Conservation (phyloP, 1,140 invertebrate genomes). For the Pristionchus pacificus region DNA sequence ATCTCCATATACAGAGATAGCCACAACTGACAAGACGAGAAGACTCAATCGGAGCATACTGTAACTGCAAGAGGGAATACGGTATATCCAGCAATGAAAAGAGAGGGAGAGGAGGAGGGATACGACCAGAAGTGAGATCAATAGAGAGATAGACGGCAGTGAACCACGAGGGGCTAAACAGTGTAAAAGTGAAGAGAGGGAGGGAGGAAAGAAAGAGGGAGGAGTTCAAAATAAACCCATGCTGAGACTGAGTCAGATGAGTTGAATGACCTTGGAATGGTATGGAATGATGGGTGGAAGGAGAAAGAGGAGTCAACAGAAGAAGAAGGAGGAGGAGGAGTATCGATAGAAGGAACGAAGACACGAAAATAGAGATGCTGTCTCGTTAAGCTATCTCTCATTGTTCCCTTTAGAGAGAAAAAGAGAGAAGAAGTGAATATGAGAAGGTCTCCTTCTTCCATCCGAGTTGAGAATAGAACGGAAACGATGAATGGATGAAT, state of each 20-base stretch:
- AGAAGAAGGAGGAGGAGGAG: constrained; percentile 5
- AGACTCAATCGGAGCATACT: background rate
- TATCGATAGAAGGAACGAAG: constrained; percentile 1
- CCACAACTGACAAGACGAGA: constrained; percentile 1
- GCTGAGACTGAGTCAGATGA: constrained; percentile 7
- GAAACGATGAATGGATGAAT: constrained; percentile 11
- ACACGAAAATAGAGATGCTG: constrained; percentile 9
- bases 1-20: constrained; percentile 9
- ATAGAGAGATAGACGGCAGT: too few species aligned
- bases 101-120: background rate
- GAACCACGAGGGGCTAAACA: background rate
- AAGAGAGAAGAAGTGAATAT: constrained; percentile 1
- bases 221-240: background rate
- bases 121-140: constrained; percentile 18
- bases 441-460: background rate
- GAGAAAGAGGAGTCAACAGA: constrained; percentile 10
- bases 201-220: background rate
- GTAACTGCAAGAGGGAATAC: background rate
- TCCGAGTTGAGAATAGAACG: background rate
- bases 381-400: constrained; percentile 9
- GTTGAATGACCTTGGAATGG: background rate
- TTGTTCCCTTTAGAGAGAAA: constrained; percentile 13
- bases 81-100: background rate
- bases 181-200: background rate
- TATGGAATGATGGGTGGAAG: background rate